Evolutionary conservation across 2,113 vertebrate species (phyloP), one percentile per base, ranked within the genome.

Genomic region (Chloropsis cyanopogon): DNA sequence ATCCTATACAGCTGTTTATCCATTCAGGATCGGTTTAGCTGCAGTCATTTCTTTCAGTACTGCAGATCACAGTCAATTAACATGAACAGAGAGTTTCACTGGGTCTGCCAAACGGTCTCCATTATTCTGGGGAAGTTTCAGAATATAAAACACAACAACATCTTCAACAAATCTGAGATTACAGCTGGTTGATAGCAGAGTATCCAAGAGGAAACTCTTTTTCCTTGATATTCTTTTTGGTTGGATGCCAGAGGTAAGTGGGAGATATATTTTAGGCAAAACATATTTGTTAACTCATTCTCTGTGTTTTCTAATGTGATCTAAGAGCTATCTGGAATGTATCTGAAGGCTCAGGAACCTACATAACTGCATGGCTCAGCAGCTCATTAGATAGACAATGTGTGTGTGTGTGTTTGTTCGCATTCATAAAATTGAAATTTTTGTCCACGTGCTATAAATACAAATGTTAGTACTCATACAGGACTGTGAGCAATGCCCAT

Each of bases 301-400:
- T 69, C 47, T 69, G 21, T 65, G 53, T 47, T 90, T 83, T 88
- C 63, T 66, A 17, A 25, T 9, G 26, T 35, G 20, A 61, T 47
- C 44, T 42, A 25, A 82, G 59, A 69, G 52, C 70, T 70, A 17
- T 47, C 57, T 73, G 46, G 70, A 59, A 63, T 13, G 21, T 26
- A 56, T 31, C 33, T 70, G 35, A 73, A 66, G 39, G 33, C 21
- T 35, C 14, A 25, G 83, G 44, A 86, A 52, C 50, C 41, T 54
- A 29, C 18, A 12, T 3, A 49, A 42, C 16, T 60, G 24, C 37
- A 29, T 28, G 56, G 68, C 46, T 75, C 64, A 68, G 69, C 53
- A 92, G n/a, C 59, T 77, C 6, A 26, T 68, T 72, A 0, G 0
- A 22, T 19, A 60, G 39, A 87, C 19, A 9, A 1, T 23, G 13